phyloP scores from a whole-genome alignment of 2,888 invertebrate species.

The Trissoscelio sp. region DNA sequence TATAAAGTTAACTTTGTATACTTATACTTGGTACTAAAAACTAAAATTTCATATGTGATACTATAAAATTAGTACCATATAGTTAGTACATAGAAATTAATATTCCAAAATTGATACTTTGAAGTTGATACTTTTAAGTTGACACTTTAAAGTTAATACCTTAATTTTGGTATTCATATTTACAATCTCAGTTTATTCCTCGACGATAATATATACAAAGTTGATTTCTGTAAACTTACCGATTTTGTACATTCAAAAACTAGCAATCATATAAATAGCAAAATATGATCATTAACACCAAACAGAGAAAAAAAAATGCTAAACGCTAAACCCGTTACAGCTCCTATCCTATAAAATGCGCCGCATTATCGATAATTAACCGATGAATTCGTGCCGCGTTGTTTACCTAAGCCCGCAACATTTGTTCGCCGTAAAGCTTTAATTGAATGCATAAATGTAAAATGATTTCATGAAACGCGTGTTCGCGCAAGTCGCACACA shows the following conservation, averaged over 20 bases:
- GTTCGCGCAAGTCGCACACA: constrained; percentile 53
- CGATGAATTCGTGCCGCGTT: constrained; percentile 33
- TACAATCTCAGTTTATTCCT: no score
- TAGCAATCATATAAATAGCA: constrained; percentile 1
- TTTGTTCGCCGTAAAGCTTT: constrained; percentile 58
- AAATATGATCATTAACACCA: constrained; percentile 4
- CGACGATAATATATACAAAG: no score
- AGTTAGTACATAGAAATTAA: no score
- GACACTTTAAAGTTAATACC: no score
- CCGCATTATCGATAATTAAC: constrained; percentile 28
- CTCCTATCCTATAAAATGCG: constrained; percentile 7
- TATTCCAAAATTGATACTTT: no score
- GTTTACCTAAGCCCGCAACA: constrained; percentile 43
- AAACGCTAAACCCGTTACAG: neutral
- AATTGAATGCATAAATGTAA: constrained; percentile 63
- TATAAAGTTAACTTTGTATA: no score
- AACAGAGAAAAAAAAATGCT: no score
- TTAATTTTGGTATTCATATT: no score
- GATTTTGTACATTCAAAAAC: neutral
- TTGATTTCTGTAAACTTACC: neutral
- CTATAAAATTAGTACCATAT: no score
- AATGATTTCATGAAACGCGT: constrained; percentile 56
- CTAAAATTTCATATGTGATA: no score
- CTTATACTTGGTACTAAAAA: no score
- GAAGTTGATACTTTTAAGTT: no score